Base-by-base conservation (phyloP, 2,888 invertebrate genomes). In the Pyrochroa serraticornis region DNA sequence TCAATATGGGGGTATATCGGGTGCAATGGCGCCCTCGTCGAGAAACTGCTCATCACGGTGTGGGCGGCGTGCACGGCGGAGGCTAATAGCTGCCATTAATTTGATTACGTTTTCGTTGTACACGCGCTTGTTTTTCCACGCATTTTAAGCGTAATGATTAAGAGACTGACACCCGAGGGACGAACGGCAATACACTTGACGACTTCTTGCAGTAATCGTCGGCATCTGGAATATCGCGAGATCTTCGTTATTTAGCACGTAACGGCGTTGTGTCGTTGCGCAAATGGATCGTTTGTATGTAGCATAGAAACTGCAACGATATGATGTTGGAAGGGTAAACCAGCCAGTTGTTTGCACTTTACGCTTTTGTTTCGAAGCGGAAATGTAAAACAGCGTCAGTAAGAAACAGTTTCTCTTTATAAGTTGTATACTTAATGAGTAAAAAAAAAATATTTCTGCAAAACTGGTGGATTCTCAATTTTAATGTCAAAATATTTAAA, bases 61-160 rank as follows among this genome's bases (percentile, higher is more conserved):
- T 56, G 50, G 55, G 47, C 52, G 50, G 44, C 54, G 14, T 12
- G 38, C 46, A 47, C 55, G 48, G 43, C 9, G 45, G 37, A 43
- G 62, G 64, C 63, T 63, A 66, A 66, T 66, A 62, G 66, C 66
- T 34, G 58, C 62, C 62, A 66, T 67, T 67, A 67, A 67, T 67
- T 67, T 53, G 58, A 58, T 58, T 53, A 58, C 52, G 58, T 53
- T 69, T 48, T 47, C 49, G 52, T 36, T 58, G 61, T 66, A 58
- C 51, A 60, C 62, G 63, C 60, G 49, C 63, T 62, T 65, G 63
- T 66, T 65, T 58, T 58, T 50, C 66, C 64, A 65, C 69, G 66
- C 68, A 65, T 67, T 70, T 69, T 69, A 69, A 69, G 63, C 62
- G 65, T 65, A 65, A 64, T 64, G 66, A 70, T 70, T 70, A 69